Evolutionary conservation across 2,113 vertebrate genomes (phyloP), one percentile per base, ranked within the genome.

Genomic region (Oenanthe melanoleuca): DNA sequence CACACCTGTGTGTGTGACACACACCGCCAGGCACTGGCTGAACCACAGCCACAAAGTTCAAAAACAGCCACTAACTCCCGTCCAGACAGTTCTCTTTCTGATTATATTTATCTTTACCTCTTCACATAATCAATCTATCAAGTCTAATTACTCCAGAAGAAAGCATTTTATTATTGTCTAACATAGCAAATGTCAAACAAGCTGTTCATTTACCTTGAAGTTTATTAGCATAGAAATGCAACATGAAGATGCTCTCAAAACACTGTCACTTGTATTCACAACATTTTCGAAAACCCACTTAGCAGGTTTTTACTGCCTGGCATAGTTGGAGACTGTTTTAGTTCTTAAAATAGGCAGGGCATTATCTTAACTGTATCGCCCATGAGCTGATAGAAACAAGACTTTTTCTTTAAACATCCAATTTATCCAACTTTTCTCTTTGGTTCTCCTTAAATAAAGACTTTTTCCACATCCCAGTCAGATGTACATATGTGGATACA

Each of bases 151-250:
- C 83, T 94, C 66, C 89, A 95, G 67, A 97, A 96, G 95, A 97
- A 86, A 71, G 69, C 55, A 56, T 81, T 95, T 94, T 93, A 92
- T 92, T 95, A 96, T 91, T 93, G 92, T 90, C 92, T 96, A 97
- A 93, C 94, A 96, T 63, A 69, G 81, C 92, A 96, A 97, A 93
- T 92, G 75, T 83, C 82, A 94, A 94, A 96, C 83, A 90, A 97
- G 71, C 75, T 93, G 93, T 96, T 93, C 84, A 93, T 94, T 96
- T 96, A 93, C 81, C 80, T 92, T 95, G 56, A 96, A 91, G 93
- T 93, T 97, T 97, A 96, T 94, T 94, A 96, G 91, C 92, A 95
- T 38, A 95, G 95, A 91, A 93, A 95, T 92, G 64, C 66, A 94
- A 86, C 80, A 82, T 26, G 60, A 94, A 89, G 84, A 86, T 74